Evolutionary conservation across 2,888 invertebrate species (phyloP), one percentile per base, ranked within the genome.

Genomic region (Euplagia quadripunctaria): DNA sequence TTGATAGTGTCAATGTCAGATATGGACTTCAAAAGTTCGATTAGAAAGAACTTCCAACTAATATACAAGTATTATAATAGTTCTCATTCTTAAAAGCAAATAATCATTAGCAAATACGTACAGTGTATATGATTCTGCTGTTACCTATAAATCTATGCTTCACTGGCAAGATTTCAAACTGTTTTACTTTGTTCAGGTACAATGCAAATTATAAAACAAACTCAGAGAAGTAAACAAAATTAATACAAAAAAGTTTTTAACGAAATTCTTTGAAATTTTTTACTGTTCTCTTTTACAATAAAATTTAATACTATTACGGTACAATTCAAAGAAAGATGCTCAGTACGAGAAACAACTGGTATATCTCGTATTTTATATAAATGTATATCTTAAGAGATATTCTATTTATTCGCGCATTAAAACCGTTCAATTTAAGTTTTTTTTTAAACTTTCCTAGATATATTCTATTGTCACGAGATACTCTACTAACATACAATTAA

Each of bases 111-210:
- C 82, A 82, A 85, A 85, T 81, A 85, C 78, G 72, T 75, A 42
- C 41, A 78, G 73, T 79, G 77, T 78, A 75, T 83, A 68, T 76
- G 80, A 82, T 78, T 83, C 78, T 71, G 72, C 78, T 68, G 69
- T 75, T 20, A 78, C 73, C 71, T 77, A 78, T 82, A 82, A 84
- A 69, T 71, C 72, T 74, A 68, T 76, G 80, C 78, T 85, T 80
- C 79, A 82, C 82, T 74, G 76, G 83, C 77, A 87, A 85, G 79
- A 85, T 86, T 83, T 81, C 78, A 85, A 85, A 84, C 82, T 80
- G 83, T 81, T 86, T 86, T 76, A 80, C 83, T 82, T 84, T 84
- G 71, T 81, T 75, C 73, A 81, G 82, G 80, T 85, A 74, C 80
- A 77, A 70, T 65, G 72, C 75, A 83, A 86, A 85, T 84, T 84